A percentile compares a stretch with the other conserved stretches of the same genome.
These are phyloP conservation scores for Siniperca knerii DNA, from an alignment of 2,113 vertebrate species.

Conservation along the genomic window DNA sequence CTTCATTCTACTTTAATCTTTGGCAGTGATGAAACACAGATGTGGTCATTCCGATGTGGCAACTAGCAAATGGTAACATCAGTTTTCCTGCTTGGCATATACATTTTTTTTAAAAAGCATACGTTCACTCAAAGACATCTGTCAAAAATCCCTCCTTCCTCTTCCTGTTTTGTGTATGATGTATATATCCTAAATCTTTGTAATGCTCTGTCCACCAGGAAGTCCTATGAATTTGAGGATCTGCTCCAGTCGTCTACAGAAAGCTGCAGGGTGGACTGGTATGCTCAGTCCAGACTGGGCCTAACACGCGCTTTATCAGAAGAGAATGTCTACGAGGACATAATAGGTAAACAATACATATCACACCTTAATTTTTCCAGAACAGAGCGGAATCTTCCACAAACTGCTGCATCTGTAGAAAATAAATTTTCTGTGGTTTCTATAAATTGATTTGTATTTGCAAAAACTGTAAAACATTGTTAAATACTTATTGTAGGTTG, in stretches of 20 bases:
- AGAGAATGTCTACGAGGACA: slow-evolving; percentile 98
- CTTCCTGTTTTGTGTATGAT: slow-evolving; percentile 3
- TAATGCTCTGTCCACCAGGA: slow-evolving; percentile 84
- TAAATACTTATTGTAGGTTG: not conserved
- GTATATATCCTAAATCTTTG: slow-evolving; percentile 17
- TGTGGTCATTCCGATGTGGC: slow-evolving; percentile 50
- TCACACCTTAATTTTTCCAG: not conserved
- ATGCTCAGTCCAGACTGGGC: slow-evolving; percentile 92
- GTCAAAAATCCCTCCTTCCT: slow-evolving; percentile 25
- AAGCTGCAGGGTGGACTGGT: slow-evolving; percentile 91
- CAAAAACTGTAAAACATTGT: not conserved
- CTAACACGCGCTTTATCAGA: slow-evolving; percentile 97
- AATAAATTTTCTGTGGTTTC: not conserved
- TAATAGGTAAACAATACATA: slow-evolving; percentile 88
- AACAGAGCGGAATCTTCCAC: too few relatives aligned
- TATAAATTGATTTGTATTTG: not conserved
- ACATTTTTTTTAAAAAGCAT: slow-evolving; percentile 9
- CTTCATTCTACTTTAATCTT: slow-evolving; percentile 38
- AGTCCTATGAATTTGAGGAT: slow-evolving; percentile 98
- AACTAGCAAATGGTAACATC: slow-evolving; percentile 27
- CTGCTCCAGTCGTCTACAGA: slow-evolving; percentile 90
- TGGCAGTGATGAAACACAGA: slow-evolving; percentile 45
- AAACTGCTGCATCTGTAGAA: not conserved
- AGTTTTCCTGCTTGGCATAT: slow-evolving; percentile 23
- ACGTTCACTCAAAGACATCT: not conserved